Conservation (phyloP, 2,888 invertebrate species). For the Hermodice carunculata region DNA sequence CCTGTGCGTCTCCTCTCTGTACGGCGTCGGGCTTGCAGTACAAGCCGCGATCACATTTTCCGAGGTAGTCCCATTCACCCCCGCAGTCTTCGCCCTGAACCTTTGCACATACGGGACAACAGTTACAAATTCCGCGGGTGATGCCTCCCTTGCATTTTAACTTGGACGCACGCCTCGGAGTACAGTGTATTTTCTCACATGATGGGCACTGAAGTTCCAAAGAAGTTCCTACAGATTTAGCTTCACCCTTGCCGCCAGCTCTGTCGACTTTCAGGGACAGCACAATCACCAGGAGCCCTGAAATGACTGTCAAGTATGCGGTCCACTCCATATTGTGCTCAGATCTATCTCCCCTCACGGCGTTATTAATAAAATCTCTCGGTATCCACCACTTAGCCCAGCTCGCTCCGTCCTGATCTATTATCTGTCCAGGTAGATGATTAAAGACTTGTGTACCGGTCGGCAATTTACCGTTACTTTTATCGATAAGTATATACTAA, state of each 20-base stretch:
- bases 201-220: slow-evolving; percentile 62
- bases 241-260: background rate
- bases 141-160: slow-evolving; percentile 63
- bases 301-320: too few relatives aligned
- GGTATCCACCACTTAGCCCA: too few relatives aligned
- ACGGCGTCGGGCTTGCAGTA: background rate
- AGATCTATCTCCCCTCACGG: too few relatives aligned
- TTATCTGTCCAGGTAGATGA: too few relatives aligned
- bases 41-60: slow-evolving; percentile 65
- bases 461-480: too few relatives aligned
- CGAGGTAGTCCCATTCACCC: slow-evolving; percentile 63
- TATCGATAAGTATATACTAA: too few relatives aligned
- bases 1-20: background rate
- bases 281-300: too few relatives aligned
- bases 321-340: too few relatives aligned
- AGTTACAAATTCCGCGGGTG: slow-evolving; percentile 65
- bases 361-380: too few relatives aligned
- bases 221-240: slow-evolving; percentile 13
- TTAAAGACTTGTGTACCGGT: too few relatives aligned
- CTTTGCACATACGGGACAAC: slow-evolving; percentile 68
- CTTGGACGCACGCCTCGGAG: slow-evolving; percentile 48
- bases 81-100: slow-evolving; percentile 63
- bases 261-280: too few relatives aligned
- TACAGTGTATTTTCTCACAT: slow-evolving; percentile 66
- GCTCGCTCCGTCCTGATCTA: too few relatives aligned